A percentile compares a stretch with the other conserved stretches of the same genome.
Evolutionary conservation across 2,113 vertebrate species (phyloP).

Genomic region (Cyprinodon tularosa): DNA sequence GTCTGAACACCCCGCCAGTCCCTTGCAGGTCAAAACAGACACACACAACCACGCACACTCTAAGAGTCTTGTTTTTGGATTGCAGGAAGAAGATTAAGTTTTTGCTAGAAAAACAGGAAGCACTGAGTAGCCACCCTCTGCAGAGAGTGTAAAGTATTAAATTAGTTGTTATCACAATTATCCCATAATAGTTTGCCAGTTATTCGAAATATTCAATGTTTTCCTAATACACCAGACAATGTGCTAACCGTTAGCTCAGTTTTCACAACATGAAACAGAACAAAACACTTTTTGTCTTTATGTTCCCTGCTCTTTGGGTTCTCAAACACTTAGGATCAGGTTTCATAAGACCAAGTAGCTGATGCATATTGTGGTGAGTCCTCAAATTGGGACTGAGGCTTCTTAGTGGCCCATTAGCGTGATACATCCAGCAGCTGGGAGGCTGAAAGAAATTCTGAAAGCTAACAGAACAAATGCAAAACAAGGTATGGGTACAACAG

Average conservation of each 20-base stretch:
- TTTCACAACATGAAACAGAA: neutral
- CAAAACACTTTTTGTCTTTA: conserved; percentile 4
- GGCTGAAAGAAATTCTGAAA: conserved; percentile 62
- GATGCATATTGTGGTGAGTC: conserved; percentile 40
- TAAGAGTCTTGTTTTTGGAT: too few relatives aligned
- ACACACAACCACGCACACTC: too few relatives aligned
- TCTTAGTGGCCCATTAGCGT: conserved; percentile 61
- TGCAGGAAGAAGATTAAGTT: too few relatives aligned
- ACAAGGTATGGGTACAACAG: neutral
- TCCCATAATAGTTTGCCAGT: too few relatives aligned
- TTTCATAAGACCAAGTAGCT: conserved; percentile 18
- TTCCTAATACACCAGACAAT: too few relatives aligned
- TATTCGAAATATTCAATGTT: too few relatives aligned
- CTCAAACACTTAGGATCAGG: conserved; percentile 23
- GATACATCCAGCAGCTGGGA: conserved; percentile 54
- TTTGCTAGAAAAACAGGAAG: too few relatives aligned
- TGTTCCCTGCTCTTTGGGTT: conserved; percentile 3
- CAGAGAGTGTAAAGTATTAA: too few relatives aligned
- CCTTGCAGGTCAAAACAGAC: too few relatives aligned
- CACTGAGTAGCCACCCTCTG: too few relatives aligned
- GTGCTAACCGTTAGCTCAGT: neutral
- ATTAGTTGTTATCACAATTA: too few relatives aligned
- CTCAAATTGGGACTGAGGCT: conserved; percentile 61
- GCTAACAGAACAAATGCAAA: conserved; percentile 1
- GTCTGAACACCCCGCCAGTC: too few relatives aligned